phyloP scores from a whole-genome alignment of 2,113 vertebrate species.

The Egretta garzetta region DNA sequence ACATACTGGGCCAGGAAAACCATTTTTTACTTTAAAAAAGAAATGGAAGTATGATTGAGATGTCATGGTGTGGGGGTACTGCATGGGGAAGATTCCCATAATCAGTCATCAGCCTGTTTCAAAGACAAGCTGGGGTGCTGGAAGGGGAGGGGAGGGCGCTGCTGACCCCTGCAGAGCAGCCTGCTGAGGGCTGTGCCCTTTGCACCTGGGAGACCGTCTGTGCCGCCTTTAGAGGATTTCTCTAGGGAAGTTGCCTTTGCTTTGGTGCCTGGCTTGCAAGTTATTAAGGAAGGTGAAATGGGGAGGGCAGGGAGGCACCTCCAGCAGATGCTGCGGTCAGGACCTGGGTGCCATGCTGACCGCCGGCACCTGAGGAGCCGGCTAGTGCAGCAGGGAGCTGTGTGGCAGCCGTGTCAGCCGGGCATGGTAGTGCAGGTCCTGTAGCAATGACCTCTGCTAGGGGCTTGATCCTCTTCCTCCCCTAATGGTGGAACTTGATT shows the following conservation, averaged over 20 bases:
- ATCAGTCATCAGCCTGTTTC: constrained; percentile 45
- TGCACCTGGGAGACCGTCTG: background rate
- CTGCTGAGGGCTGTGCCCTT: background rate
- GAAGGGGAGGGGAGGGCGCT: background rate
- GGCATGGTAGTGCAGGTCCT: background rate
- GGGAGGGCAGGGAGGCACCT: background rate
- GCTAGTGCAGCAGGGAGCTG: background rate
- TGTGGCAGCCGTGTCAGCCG: rapidly evolving
- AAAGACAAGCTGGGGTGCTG: constrained; percentile 2
- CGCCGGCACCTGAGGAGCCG: rapidly evolving
- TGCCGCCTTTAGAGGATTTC: background rate
- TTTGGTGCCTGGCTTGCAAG: background rate
- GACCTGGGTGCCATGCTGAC: background rate
- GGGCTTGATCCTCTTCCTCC: background rate
- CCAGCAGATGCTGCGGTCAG: background rate
- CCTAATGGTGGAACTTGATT: background rate
- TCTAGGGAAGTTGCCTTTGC: background rate
- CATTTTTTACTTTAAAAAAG: constrained; percentile 26
- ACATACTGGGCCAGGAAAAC: background rate
- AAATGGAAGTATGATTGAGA: constrained; percentile 45
- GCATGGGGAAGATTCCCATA: constrained; percentile 6
- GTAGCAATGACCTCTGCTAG: background rate
- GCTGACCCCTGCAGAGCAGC: background rate
- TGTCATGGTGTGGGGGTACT: constrained; percentile 28
- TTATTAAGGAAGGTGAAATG: rapidly evolving